A percentile compares a stretch with the other conserved stretches of the same genome.
These are phyloP conservation scores for Strigamia crassipes DNA, from an alignment of 2,888 invertebrate genomes.

Conservation along the genomic window DNA sequence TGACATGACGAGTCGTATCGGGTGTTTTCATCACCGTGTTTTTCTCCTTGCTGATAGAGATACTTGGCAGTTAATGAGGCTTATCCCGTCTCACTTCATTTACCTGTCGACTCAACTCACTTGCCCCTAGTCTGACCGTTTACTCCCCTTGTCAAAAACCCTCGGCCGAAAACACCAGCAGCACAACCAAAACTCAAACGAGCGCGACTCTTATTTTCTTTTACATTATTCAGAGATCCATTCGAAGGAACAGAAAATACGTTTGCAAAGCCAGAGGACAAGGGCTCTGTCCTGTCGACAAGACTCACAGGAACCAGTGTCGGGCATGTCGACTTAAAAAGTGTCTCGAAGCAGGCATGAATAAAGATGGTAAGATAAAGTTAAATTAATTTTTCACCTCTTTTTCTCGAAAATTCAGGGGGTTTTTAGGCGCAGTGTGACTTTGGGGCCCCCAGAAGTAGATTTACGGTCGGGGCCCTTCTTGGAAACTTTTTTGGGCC, in stretches of 20 bases:
- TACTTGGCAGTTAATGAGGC: slow-evolving; percentile 30
- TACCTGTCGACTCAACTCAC: slow-evolving; percentile 30
- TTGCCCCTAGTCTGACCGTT: slow-evolving; percentile 6
- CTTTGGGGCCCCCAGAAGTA: too few species aligned
- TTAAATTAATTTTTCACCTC: background rate
- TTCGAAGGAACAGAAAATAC: slow-evolving; percentile 92
- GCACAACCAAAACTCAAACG: background rate
- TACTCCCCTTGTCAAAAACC: slow-evolving; percentile 6
- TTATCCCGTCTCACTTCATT: slow-evolving; percentile 26
- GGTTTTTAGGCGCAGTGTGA: too few species aligned
- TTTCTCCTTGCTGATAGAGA: slow-evolving; percentile 20
- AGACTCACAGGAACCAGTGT: slow-evolving; percentile 95
- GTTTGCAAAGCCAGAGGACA: slow-evolving; percentile 89
- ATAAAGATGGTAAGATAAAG: slow-evolving; percentile 90
- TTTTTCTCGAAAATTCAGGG: too few species aligned
- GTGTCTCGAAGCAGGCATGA: slow-evolving; percentile 93
- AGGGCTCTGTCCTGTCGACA: slow-evolving; percentile 87
- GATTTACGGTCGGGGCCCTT: too few species aligned
- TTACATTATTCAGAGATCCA: slow-evolving; percentile 72
- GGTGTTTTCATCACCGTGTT: slow-evolving; percentile 27
- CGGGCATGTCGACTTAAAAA: slow-evolving; percentile 88
- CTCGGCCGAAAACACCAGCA: background rate
- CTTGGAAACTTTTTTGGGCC: too few species aligned
- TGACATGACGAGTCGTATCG: slow-evolving; percentile 26
- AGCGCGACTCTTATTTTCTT: background rate